Evolutionary conservation across 2,797 vertebrate species (phyloP), one percentile per base, ranked within the genome.

Genomic region (Rallus crepitans): DNA sequence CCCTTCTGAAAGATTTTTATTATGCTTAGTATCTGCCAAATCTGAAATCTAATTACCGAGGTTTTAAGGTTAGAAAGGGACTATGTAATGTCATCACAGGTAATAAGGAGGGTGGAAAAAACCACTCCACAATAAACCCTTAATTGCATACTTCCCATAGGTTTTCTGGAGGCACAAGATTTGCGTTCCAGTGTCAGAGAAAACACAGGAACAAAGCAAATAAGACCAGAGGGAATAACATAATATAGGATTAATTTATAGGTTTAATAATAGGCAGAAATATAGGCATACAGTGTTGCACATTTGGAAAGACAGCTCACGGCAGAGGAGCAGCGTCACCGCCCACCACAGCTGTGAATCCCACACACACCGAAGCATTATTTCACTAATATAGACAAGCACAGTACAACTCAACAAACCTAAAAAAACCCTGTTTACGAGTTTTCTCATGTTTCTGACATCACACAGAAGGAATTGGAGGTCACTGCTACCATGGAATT

Each of bases 31-130:
- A 64, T 37, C n/a, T 72, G 50, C 28, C 66, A 94, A 87, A 25
- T 66, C 71, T 68, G 17, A 80, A 82, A 68, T 68, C 52, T 73
- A 85, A 82, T 92, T 89, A 77, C 25, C 2, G 1, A 82, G 28
- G 24, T 73, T 85, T 93, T 75, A 79, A 75, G 60, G n/a, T 81
- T 69, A 93, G 55, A 88, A 89, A 83, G 18, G 17, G 48, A 90
- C 65, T 42, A 50, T 20, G 30, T 45, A 59, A 90, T 84, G 45
- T 73, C 66, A 87, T 64, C 50, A 92, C 52, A 75, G 3, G 5
- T 39, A 85, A 64, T 33, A 87, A 72, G 4, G 28, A 39, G 10
- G 7, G 47, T 70, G 27, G 50, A 73, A 87, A 18, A 89, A 71
- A n/a, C 1, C 53, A 61, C 33, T 39, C 21, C 45, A 82, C n/a